Percentiles rank a stretch among this genome's conserved stretches.
Conservation (phyloP, 2,888 invertebrate species). For the Zygaena filipendulae region DNA sequence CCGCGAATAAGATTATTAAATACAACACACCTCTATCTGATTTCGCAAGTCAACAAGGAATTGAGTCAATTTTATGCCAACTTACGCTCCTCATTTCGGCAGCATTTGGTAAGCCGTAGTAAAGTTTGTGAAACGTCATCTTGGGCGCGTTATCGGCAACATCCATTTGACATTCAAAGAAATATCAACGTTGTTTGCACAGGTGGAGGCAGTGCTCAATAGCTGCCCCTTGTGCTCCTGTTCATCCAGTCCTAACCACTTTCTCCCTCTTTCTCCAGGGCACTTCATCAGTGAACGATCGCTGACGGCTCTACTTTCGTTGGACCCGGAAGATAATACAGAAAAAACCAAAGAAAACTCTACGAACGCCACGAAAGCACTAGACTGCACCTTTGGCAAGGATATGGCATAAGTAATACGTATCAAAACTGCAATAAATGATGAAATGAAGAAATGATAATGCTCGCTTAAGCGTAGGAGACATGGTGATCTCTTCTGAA, state of each 20-base stretch:
- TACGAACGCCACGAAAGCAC: slow-evolving; percentile 4
- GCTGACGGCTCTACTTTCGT: slow-evolving; percentile 7
- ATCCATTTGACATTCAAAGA: slow-evolving; percentile 13
- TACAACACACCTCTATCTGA: slow-evolving; percentile 12
- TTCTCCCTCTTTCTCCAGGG: slow-evolving; percentile 10
- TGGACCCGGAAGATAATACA: too few relatives aligned
- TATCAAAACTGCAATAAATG: slow-evolving; percentile 16
- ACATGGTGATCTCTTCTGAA: slow-evolving; percentile 6
- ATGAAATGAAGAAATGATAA: slow-evolving; percentile 13
- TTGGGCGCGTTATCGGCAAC: slow-evolving; percentile 12
- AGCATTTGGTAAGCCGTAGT: slow-evolving; percentile 12
- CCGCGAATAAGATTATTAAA: background rate
- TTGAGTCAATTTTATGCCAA: slow-evolving; percentile 5
- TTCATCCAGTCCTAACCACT: slow-evolving; percentile 10
- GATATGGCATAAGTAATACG: too few relatives aligned
- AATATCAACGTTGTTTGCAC: slow-evolving; percentile 10
- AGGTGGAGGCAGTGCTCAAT: slow-evolving; percentile 12
- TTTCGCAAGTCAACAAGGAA: slow-evolving; percentile 10
- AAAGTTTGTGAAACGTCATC: slow-evolving; percentile 11
- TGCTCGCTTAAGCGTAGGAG: slow-evolving; percentile 1
- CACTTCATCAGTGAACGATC: slow-evolving; percentile 14
- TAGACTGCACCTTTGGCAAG: too few relatives aligned
- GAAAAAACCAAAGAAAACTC: slow-evolving; percentile 7
- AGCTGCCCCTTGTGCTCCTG: slow-evolving; percentile 11
- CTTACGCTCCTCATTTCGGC: slow-evolving; percentile 15